Conservation (phyloP, 2,797 vertebrate species). For the Pseudocheirus occidentalis region DNA sequence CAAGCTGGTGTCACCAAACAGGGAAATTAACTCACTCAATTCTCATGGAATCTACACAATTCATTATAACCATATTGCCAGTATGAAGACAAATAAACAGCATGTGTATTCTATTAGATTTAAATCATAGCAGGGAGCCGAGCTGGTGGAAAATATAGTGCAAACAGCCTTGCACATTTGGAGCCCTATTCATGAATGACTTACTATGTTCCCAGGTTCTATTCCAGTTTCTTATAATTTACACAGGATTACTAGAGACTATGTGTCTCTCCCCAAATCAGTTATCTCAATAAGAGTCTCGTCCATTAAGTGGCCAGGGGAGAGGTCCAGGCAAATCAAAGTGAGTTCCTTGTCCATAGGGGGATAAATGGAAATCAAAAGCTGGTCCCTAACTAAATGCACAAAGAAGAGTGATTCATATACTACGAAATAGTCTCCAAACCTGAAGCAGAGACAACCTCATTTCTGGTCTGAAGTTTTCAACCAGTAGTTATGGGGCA, state of each 20-base stretch:
- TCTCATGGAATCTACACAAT: conserved; percentile 61
- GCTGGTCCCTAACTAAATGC: conserved; percentile 8
- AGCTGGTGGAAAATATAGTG: conserved; percentile 58
- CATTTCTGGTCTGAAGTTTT: neutral
- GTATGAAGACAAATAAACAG: conserved; percentile 69
- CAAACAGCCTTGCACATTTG: conserved; percentile 45
- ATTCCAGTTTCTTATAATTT: conserved; percentile 61
- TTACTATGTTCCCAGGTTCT: conserved; percentile 52
- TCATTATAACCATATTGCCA: conserved; percentile 64
- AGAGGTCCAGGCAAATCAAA: neutral
- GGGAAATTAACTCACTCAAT: conserved; percentile 64
- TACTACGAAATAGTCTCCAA: conserved; percentile 12
- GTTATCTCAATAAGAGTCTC: conserved; percentile 38
- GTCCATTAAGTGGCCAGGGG: conserved; percentile 28
- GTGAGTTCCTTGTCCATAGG: conserved; percentile 9
- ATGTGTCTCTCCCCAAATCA: conserved; percentile 43
- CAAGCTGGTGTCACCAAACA: conserved; percentile 61
- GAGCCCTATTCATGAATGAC: conserved; percentile 53
- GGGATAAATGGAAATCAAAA: conserved; percentile 45
- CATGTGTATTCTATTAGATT: conserved; percentile 61
- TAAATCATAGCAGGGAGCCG: conserved; percentile 62
- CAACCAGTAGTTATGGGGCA: conserved; percentile 3
- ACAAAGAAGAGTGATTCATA: conserved; percentile 27
- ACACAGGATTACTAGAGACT: conserved; percentile 50
- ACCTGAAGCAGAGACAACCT: neutral